Percentiles rank a stretch among this genome's conserved stretches.
phyloP scores from a whole-genome alignment of 2,888 invertebrate species.

The Orgyia antiqua region DNA sequence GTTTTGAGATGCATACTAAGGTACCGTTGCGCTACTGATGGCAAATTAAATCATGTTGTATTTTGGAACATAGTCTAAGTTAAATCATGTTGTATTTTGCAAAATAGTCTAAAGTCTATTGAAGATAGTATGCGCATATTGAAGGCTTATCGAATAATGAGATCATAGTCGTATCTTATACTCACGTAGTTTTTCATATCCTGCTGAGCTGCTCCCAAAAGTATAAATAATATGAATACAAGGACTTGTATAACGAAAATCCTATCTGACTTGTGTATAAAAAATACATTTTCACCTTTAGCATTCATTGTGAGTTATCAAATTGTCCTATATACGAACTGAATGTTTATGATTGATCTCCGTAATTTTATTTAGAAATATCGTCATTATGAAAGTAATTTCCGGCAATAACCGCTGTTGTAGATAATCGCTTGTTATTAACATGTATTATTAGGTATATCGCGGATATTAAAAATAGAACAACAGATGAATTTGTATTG shows the following conservation, averaged over 20 bases:
- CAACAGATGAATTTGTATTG: slow-evolving; percentile 18
- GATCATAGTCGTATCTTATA: slow-evolving; percentile 12
- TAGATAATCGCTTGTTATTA: too few relatives aligned
- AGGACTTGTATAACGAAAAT: slow-evolving; percentile 14
- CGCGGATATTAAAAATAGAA: slow-evolving; percentile 25
- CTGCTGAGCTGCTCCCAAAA: slow-evolving; percentile 26
- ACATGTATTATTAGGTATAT: slow-evolving; percentile 10
- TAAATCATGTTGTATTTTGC: too few relatives aligned
- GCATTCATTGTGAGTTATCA: not conserved
- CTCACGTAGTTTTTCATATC: slow-evolving; percentile 41
- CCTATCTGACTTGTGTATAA: slow-evolving; percentile 2
- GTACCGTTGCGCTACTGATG: too few relatives aligned
- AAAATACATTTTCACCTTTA: not conserved
- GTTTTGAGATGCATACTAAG: too few relatives aligned
- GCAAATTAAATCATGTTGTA: too few relatives aligned
- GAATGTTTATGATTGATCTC: slow-evolving; percentile 4
- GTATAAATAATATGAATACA: slow-evolving; percentile 23
- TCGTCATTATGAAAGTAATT: slow-evolving; percentile 40
- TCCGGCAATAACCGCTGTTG: slow-evolving; percentile 33
- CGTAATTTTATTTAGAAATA: slow-evolving; percentile 13
- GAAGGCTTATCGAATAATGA: too few relatives aligned
- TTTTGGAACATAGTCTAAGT: too few relatives aligned
- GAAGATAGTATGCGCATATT: too few relatives aligned
- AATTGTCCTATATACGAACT: not conserved
- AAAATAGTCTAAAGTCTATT: too few relatives aligned